phyloP scores from a whole-genome alignment of 2,888 invertebrate species.

The Pantelozetes paolii region DNA sequence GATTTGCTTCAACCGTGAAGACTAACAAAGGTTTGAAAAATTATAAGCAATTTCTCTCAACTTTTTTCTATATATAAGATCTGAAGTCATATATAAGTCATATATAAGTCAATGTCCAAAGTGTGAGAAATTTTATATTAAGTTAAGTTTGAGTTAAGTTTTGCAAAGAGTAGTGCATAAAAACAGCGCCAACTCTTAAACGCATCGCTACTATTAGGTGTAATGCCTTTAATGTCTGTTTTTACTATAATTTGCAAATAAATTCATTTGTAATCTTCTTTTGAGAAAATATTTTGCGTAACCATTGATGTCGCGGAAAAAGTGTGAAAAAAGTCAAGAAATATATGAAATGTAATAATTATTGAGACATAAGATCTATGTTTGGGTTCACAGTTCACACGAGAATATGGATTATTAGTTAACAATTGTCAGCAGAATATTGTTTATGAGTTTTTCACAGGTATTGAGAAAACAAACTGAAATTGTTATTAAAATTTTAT shows the following conservation, averaged over 20 bases:
- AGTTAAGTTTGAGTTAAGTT: background rate
- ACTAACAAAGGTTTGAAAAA: constrained; percentile 28
- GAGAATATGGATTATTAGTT: background rate
- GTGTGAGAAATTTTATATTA: constrained; percentile 31
- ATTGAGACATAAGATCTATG: background rate
- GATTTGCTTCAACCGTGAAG: constrained; percentile 28
- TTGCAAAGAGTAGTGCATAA: background rate
- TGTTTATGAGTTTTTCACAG: background rate
- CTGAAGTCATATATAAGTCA: too few species aligned
- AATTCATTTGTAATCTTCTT: constrained; percentile 9
- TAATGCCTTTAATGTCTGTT: background rate
- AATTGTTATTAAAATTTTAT: background rate
- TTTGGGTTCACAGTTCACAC: background rate
- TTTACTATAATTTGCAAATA: constrained; percentile 19
- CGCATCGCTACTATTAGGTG: constrained; percentile 16
- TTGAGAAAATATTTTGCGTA: background rate
- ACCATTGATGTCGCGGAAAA: background rate
- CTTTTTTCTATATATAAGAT: too few species aligned
- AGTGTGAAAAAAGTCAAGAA: background rate
- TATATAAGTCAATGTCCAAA: constrained; percentile 27
- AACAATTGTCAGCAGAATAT: background rate
- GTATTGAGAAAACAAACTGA: background rate
- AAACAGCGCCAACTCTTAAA: background rate
- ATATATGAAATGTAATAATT: too few species aligned
- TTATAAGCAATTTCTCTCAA: constrained; percentile 18